Evolutionary conservation across 2,888 invertebrate species (phyloP), one percentile per base, ranked within the genome.

Genomic region (Napeogenes inachia): DNA sequence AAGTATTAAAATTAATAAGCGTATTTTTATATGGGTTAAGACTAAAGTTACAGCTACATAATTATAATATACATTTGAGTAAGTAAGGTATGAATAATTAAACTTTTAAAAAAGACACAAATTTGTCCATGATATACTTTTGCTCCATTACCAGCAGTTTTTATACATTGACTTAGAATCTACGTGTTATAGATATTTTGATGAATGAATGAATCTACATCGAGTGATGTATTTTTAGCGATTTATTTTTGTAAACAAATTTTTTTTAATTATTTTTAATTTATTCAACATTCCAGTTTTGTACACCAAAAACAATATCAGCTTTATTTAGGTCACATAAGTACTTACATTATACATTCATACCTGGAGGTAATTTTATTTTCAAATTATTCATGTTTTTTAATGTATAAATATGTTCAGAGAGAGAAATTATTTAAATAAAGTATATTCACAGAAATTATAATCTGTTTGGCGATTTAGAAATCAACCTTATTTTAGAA

Each of bases 1-100:
- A 89, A 87, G 87, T 78, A 87, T 89, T 89, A 89, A 89, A 89
- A 89, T 89, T 90, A 90, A 89, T 90, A 90, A 90, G 90, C 90
- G 90, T 90, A 89, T 87, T 85, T 83, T 85, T 88, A 88, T 88
- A 85, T 84, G 85, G 87, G 82, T 86, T 86, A 83, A 78, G 70
- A 60, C 64, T 66, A 64, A 62, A 57, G 38, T 68, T 68, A 68
- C 38, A 50, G 46, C 68, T 69, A 69, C 62, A 32, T 66, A 60
- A 65, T 55, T 50, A 59, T 60, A 60, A 35, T 56, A 68, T 60
- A 59, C 47, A 57, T 62, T 50, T 54, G 42, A 42, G 45, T 50
- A 58, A 42, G 13, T 47, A 42, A 42, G 32, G 38, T 61, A 57
- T 45, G 38, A 50, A 42, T 71, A 71, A 71, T 74, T 72, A 45